Percentiles rank a stretch among this genome's conserved stretches.
phyloP scores from a whole-genome alignment of 2,113 vertebrate genomes.

The Poeciliopsis prolifica region DNA sequence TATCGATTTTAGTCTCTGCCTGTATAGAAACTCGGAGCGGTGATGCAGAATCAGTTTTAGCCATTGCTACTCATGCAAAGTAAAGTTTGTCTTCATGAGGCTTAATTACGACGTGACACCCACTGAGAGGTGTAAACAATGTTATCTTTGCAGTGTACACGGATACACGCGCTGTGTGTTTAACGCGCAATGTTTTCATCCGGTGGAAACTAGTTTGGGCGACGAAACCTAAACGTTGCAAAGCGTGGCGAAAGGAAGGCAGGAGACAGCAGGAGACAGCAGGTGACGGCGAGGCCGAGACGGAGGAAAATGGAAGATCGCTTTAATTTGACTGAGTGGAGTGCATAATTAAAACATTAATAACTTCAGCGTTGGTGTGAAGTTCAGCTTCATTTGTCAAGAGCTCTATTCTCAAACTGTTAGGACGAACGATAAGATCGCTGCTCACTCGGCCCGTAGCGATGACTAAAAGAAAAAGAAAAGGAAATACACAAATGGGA shows the following conservation, averaged over 20 bases:
- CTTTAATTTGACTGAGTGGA: constrained; percentile 24
- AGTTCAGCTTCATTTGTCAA: constrained; percentile 58
- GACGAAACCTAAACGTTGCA: too few relatives aligned
- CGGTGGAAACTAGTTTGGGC: too few relatives aligned
- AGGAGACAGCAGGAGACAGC: constrained; percentile 6
- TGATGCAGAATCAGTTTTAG: constrained; percentile 89
- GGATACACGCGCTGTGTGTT: too few relatives aligned
- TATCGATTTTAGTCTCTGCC: constrained; percentile 84
- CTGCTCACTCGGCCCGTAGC: neutral
- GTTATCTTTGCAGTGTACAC: neutral
- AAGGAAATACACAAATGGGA: too few relatives aligned
- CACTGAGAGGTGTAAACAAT: constrained; percentile 4
- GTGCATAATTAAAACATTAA: constrained; percentile 53
- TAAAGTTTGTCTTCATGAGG: constrained; percentile 79
- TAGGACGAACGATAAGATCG: constrained; percentile 6
- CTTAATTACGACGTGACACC: constrained; percentile 83
- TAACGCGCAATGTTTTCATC: too few relatives aligned
- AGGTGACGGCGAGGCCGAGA: constrained; percentile 2
- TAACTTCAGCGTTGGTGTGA: constrained; percentile 37
- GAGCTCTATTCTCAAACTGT: constrained; percentile 18
- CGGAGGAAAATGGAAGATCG: constrained; percentile 25
- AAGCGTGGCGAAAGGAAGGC: neutral
- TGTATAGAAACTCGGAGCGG: constrained; percentile 60
- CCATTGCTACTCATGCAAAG: constrained; percentile 89
- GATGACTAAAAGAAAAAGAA: neutral